These are phyloP conservation scores for Pseudochirops corinnae DNA, from an alignment of 2,797 vertebrate genomes.

Conservation along the genomic window DNA sequence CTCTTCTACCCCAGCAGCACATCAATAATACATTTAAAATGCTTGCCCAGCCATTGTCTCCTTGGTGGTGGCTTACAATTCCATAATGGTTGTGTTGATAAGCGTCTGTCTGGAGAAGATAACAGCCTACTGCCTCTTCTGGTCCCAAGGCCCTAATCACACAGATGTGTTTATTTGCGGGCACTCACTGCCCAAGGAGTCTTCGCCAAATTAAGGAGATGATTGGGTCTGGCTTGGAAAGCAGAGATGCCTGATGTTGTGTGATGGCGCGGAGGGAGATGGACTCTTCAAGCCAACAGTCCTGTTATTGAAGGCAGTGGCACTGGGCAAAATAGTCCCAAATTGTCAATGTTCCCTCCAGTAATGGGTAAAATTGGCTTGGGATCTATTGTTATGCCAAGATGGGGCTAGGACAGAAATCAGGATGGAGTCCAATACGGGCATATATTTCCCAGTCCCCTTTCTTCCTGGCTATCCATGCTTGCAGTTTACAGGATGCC, in stretches of 20 bases:
- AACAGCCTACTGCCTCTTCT: conserved; percentile 53
- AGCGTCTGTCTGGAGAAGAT: conserved; percentile 71
- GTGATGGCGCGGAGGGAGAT: conserved; percentile 13
- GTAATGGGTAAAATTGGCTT: neutral
- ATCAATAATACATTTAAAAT: conserved; percentile 71
- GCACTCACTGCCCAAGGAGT: conserved; percentile 17
- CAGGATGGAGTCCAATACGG: neutral
- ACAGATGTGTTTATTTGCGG: conserved; percentile 56
- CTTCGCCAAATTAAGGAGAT: conserved; percentile 51
- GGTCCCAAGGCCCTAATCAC: conserved; percentile 36
- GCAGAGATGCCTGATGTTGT: conserved; percentile 10
- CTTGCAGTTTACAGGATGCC: neutral
- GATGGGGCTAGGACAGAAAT: neutral
- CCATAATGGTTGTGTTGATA: conserved; percentile 75
- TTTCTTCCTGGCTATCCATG: neutral
- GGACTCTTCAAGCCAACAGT: neutral
- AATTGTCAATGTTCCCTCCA: conserved; percentile 27
- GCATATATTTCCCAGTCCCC: neutral
- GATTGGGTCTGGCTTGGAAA: conserved; percentile 25
- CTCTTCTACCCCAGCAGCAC: neutral
- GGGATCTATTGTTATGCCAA: neutral
- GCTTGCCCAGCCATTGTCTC: conserved; percentile 74
- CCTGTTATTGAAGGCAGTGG: neutral
- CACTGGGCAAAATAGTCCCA: conserved; percentile 48
- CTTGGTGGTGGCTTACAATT: conserved; percentile 62